Conservation (phyloP, 2,888 invertebrate species). For the Amblyteles armatorius region DNA sequence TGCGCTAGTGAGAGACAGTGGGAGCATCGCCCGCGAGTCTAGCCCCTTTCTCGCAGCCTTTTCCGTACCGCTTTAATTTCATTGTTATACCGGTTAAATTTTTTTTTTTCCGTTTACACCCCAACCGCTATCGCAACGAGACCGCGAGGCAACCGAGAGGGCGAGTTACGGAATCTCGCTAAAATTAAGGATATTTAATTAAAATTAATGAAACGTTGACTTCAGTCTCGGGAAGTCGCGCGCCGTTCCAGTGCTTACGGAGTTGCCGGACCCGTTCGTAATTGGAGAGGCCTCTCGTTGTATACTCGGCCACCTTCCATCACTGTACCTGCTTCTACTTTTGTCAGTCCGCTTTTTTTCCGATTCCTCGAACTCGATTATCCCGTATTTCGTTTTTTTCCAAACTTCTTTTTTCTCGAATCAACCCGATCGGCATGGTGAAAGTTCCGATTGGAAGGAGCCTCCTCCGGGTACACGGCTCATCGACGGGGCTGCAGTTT, state of each 20-base stretch:
- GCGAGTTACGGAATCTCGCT: slow-evolving; percentile 65
- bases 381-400: background rate
- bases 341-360: slow-evolving; percentile 44
- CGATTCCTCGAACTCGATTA: background rate
- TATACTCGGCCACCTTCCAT: slow-evolving; percentile 42
- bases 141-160: slow-evolving; percentile 49
- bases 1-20: background rate
- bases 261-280: slow-evolving; percentile 65
- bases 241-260: slow-evolving; percentile 35
- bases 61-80: slow-evolving; percentile 34
- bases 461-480: background rate
- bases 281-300: slow-evolving; percentile 76
- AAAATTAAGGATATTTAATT: slow-evolving; percentile 81
- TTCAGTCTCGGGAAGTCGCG: slow-evolving; percentile 68
- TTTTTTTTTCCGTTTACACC: slow-evolving; percentile 32
- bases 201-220: slow-evolving; percentile 81
- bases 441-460: background rate
- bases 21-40: slow-evolving; percentile 3
- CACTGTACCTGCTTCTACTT: slow-evolving; percentile 45
- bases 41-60: slow-evolving; percentile 6
- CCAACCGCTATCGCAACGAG: slow-evolving; percentile 28
- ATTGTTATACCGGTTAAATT: slow-evolving; percentile 26
- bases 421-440: no score
- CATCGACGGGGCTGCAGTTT: background rate
- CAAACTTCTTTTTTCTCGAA: background rate